Base-by-base conservation (phyloP, 1,140 invertebrate species). In the Drosophila sucinea region DNA sequence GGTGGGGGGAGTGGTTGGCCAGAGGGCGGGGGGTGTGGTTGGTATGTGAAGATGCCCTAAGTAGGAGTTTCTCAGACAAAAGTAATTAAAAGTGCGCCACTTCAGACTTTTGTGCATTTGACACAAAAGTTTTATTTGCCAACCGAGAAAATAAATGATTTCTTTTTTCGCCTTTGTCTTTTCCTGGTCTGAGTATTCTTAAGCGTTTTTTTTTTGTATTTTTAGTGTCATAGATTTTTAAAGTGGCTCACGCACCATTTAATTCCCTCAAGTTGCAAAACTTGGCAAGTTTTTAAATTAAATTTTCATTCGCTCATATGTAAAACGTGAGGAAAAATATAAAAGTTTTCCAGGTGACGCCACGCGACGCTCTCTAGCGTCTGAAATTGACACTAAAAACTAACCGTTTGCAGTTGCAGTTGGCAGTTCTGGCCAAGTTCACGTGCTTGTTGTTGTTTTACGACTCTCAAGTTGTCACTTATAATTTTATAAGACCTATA, bases 31-130 rank as follows among this genome's bases (percentile, higher is more conserved):
- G 54, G 2, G 23, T 25, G 1, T 4, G 54, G 25, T 1, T 4
- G 54, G 10, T 2, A 54, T 11, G 41, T 11, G 29, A n/a, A 41
- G 57, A 1, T 58, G 44, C 32, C n/a, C 33, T 10, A 30, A 35
- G 65, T 69, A 44, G 62, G 58, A 56, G 57, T 44, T 44, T 60
- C 81, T 74, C 73, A 87, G 84, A 87, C 83, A 89, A 87, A 87
- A 87, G 83, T 87, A 87, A 87, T 87, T 87, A 87, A 87, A 87
- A 87, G 76, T 87, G 83, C 79, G 83, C 73, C 84, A 86, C 83
- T 86, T 82, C 44, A 70, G 82, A 86, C 83, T 86, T 86, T 79
- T 77, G 65, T 76, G 75, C 81, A 81, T 71, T 70, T 71, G 76
- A 83, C 76, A 74, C 83, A 73, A 83, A 86, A 86, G 67, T 87